A percentile compares a stretch with the other conserved stretches of the same genome.
phyloP scores from a whole-genome alignment of 2,888 invertebrate genomes.

The Dryobotodes eremita region DNA sequence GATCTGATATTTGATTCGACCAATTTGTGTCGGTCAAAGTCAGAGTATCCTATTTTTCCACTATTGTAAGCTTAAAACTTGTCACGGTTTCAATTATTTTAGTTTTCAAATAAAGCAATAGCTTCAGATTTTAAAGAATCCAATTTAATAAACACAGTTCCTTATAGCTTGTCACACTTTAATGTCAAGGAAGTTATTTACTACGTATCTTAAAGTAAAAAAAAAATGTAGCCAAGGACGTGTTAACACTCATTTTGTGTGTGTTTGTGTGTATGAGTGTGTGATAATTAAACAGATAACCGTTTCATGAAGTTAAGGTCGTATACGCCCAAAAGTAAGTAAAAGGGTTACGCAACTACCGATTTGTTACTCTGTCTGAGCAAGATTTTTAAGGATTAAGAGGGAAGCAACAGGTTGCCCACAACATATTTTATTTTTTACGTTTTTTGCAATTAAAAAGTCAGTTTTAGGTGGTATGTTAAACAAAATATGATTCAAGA shows the following conservation, averaged over 20 bases:
- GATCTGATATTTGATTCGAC: slow-evolving; percentile 4
- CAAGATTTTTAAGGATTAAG: too few species aligned
- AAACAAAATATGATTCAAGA: too few species aligned
- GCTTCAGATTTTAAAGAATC: neutral
- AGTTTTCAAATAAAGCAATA: neutral
- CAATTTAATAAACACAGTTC: neutral
- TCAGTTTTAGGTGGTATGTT: too few species aligned
- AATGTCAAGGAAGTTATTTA: slow-evolving; percentile 16
- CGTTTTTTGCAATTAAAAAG: too few species aligned
- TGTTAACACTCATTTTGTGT: slow-evolving; percentile 4
- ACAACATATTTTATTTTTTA: too few species aligned
- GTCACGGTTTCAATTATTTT: neutral
- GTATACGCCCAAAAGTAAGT: neutral
- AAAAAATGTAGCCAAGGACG: slow-evolving; percentile 33
- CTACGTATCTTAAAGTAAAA: slow-evolving; percentile 26
- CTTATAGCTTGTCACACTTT: neutral
- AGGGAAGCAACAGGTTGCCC: too few species aligned
- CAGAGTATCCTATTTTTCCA: neutral
- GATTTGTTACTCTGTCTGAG: neutral
- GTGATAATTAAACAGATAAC: slow-evolving; percentile 15
- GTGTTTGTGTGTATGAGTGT: too few species aligned
- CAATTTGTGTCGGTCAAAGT: neutral
- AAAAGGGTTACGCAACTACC: neutral
- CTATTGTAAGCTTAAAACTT: neutral
- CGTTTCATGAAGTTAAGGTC: slow-evolving; percentile 4